Base-by-base conservation (phyloP, 2,888 invertebrate species). In the Brachyopa scutellaris region DNA sequence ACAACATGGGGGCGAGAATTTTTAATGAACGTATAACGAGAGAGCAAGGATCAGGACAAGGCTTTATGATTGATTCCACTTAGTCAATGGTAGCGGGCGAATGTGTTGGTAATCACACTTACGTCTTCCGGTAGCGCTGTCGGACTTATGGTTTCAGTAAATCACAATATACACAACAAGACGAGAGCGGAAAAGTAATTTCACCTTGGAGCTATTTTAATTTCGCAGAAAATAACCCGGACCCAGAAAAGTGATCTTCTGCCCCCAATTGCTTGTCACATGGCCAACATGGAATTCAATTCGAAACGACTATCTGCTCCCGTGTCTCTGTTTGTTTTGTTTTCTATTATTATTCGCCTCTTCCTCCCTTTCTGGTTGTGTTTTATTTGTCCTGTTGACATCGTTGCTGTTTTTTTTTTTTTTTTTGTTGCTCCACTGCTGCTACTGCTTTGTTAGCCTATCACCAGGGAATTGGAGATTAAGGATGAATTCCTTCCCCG, bases 281-380 rank as follows among this genome's bases (percentile, higher is more conserved):
- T 82, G 77, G 61, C 82, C 66, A 82, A 72, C 82, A 77, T 64
- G 82, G 82, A 82, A 82, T 82, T 82, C 77, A 82, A 82, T 82
- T 64, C 53, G 77, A 77, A 82, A 66, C 59, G 66, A 77, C 77
- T 76, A 51, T 76, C 57, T 70, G 47, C 64, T 70, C 40, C 38
- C 33, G 38, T 64, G 29, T 66, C 59, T 57, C 42, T 38, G 45
- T 64, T 29, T 57, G 40, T 51, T 73, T 26, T 26, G 6, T 26
- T 40, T 51, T 72, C 11, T 23, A 26, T 45, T 42, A 40, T 51
- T 23, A 21, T 33, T 45, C 15, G 42, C 29, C 47, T 49, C 8
- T 26, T 38, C 36, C 29, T 49, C 19, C 13, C 2, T 49, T 33
- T 45, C 33, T 4, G 5, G 11, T 23, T 57, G 15, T 62, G 64